Evolutionary conservation across 1,140 invertebrate species (phyloP), one percentile per base, ranked within the genome.

Genomic region (Drosophila erecta): DNA sequence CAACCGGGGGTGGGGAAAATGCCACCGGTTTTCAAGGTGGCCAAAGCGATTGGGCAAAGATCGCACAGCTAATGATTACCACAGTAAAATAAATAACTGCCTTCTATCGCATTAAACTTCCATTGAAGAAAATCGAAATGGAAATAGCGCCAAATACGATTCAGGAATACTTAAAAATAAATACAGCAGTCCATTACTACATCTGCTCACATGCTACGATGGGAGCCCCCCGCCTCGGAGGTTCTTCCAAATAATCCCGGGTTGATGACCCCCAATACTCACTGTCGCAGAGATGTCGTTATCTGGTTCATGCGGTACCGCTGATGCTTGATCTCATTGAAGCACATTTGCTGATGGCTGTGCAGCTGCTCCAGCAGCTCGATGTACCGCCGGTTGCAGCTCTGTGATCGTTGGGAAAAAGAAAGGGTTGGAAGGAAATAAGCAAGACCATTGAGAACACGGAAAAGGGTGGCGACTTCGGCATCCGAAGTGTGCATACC

Each of bases 261-360:
- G 49, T 54, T 41, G n/a, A 4, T 40, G 33, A 46, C 15, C 49
- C 37, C 14, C 24, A 43, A 35, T 89, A 92, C 91, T 92, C 71
- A 98, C 97, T 95, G 95, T 94, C 96, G 96, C 22, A 98, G 86
- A 22, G 95, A 95, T 87, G 95, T 95, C 41, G 93, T 94, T 80
- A 99, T 97, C 83, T 97, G 94, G 69, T 95, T 95, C 93, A 98
- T 95, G 49, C 97, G 94, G 93, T 98, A 98, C 66, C 95, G 95
- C 92, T 98, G 98, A 93, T 99, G 98, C 66, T 94, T 94, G 69
- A 98, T 95, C 87, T 97, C 96, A 91, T 96, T 96, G 46, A 97
- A 93, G 93, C 97, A 98, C 95, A 97, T 96, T 91, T 95, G 95
- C 93, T 99, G 98, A 14, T 97, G 93, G 76, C 95, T 95, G 37